Evolutionary conservation across 2,113 vertebrate species (phyloP).

Genomic region (Haliaeetus leucogaster): DNA sequence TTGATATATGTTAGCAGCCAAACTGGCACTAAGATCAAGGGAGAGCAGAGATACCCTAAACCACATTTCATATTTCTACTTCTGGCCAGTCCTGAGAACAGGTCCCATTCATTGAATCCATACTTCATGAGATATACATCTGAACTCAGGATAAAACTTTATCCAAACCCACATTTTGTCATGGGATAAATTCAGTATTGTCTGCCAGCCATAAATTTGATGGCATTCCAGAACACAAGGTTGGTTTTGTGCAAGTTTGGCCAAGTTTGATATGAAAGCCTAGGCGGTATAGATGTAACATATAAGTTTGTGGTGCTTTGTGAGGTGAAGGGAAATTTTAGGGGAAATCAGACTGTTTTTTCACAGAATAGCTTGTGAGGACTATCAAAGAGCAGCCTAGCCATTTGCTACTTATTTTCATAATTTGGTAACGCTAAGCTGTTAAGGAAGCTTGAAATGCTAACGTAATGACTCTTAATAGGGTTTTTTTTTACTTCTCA

Average conservation of each 20-base stretch:
- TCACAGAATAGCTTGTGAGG: background rate
- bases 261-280: background rate
- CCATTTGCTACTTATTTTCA: background rate
- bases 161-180: background rate
- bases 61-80: background rate
- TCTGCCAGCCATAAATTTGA: background rate
- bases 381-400: background rate
- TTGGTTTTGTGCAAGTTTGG: background rate
- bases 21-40: background rate
- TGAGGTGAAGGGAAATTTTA: background rate
- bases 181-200: background rate
- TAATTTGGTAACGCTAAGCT: background rate
- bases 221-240: background rate
- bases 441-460: background rate
- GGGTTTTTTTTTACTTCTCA: background rate
- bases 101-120: background rate
- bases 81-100: background rate
- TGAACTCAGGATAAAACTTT: background rate
- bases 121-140: background rate
- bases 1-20: background rate
- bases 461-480: background rate
- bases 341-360: background rate
- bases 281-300: background rate
- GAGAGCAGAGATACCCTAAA: background rate
- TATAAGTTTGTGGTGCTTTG: background rate